Percentiles rank a stretch among this genome's conserved stretches.
Evolutionary conservation across 2,797 vertebrate genomes (phyloP).

Genomic region (Vipera ursinii): DNA sequence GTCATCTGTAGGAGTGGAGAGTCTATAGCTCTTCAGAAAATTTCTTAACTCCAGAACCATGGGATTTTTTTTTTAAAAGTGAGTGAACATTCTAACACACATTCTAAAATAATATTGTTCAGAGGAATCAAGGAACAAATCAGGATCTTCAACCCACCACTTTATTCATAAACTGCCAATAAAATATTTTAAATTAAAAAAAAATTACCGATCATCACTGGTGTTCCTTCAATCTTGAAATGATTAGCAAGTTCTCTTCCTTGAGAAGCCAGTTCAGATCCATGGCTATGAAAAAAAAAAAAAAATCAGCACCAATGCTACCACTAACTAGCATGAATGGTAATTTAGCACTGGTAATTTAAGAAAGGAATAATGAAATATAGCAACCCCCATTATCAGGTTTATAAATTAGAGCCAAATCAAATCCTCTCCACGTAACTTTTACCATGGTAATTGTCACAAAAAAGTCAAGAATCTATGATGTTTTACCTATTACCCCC

Average conservation of each 20-base stretch:
- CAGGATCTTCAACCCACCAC: neutral
- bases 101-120: neutral
- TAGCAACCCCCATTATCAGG: neutral
- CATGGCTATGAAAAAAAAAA: slow-evolving; percentile 77
- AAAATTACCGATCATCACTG: slow-evolving; percentile 91
- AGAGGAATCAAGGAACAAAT: neutral
- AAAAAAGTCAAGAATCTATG: neutral
- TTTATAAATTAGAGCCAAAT: neutral
- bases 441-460: neutral
- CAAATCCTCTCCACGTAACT: neutral
- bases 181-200: neutral
- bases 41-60: neutral
- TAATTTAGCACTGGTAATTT: neutral
- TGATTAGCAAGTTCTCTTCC: slow-evolving; percentile 92
- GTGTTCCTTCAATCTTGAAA: slow-evolving; percentile 89
- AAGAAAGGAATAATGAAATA: neutral
- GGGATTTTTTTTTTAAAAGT: neutral
- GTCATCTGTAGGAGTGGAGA: too few relatives aligned
- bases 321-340: neutral
- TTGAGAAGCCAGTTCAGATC: slow-evolving; percentile 85
- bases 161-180: neutral
- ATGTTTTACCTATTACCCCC: neutral
- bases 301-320: neutral
- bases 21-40: neutral
- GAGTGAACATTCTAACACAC: neutral